These are phyloP conservation scores for Cebus imitator DNA, from an alignment of 2,113 vertebrate genomes.

Conservation along the genomic window DNA sequence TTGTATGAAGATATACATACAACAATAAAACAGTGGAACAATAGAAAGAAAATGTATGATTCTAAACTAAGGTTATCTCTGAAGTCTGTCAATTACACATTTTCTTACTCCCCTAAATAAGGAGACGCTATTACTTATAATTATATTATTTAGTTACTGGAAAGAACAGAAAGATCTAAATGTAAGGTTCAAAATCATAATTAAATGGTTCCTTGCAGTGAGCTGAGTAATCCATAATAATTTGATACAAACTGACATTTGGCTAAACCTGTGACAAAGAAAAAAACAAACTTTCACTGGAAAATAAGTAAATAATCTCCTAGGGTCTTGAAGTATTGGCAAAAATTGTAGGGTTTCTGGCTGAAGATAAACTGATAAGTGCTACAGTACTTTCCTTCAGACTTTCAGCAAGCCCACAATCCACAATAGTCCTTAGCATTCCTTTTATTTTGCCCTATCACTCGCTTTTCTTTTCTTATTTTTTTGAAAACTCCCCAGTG, in stretches of 20 bases:
- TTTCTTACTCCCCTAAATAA: neutral
- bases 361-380: neutral
- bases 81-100: neutral
- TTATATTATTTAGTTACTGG: conserved; percentile 19
- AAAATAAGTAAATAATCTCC: conserved; percentile 37
- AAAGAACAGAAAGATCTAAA: conserved; percentile 22
- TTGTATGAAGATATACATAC: neutral
- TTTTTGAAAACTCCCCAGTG: conserved; percentile 65
- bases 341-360: neutral
- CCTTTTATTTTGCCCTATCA: neutral
- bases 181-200: conserved; percentile 41
- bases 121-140: neutral
- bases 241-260: conserved; percentile 55
- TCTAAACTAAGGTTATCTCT: conserved; percentile 1
- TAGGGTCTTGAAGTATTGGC: neutral
- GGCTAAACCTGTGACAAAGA: conserved; percentile 32
- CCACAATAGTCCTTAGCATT: neutral
- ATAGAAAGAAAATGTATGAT: neutral
- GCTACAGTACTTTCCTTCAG: neutral
- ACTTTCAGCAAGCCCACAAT: neutral
- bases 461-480: conserved; percentile 63
- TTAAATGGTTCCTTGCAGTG: conserved; percentile 19
- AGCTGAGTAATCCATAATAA: conserved; percentile 57
- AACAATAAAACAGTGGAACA: too few species aligned
- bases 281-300: neutral